phyloP scores from a whole-genome alignment of 2,888 invertebrate genomes.

The Pseudococcus jackbeardsleyi region DNA sequence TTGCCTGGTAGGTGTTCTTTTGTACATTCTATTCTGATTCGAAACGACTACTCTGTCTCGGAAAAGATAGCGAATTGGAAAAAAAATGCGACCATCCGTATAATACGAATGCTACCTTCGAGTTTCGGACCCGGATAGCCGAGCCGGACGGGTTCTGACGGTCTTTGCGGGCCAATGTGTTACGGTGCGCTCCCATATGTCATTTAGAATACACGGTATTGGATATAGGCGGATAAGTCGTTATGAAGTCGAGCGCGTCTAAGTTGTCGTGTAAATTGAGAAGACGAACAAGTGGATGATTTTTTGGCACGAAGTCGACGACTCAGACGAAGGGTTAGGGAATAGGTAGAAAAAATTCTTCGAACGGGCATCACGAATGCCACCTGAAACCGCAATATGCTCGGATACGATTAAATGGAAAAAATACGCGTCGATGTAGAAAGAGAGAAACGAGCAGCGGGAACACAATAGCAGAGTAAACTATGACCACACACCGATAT shows the following conservation, averaged over 20 bases:
- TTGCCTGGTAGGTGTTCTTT: neutral
- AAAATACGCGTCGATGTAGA: conserved; percentile 2
- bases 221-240: neutral
- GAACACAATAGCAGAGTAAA: neutral
- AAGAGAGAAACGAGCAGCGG: conserved; percentile 2
- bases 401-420: neutral
- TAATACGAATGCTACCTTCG: conserved; percentile 22
- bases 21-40: neutral
- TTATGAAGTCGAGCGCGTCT: neutral
- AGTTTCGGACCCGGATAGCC: neutral
- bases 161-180: neutral
- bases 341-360: conserved; percentile 16
- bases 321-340: neutral
- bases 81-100: neutral
- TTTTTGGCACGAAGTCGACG: neutral
- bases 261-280: conserved; percentile 23
- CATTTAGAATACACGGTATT: conserved; percentile 1
- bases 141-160: neutral
- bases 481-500: conserved; percentile 43
- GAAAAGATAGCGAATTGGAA: neutral
- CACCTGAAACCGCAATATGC: conserved; percentile 34
- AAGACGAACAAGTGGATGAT: conserved; percentile 36
- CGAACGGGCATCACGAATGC: conserved; percentile 37
- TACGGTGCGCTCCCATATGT: conserved; percentile 16
- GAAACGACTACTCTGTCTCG: neutral